Percentiles rank a stretch among this genome's conserved stretches.
These are phyloP conservation scores for Drosophila borborema DNA, from an alignment of 2,888 invertebrate species.

Conservation along the genomic window DNA sequence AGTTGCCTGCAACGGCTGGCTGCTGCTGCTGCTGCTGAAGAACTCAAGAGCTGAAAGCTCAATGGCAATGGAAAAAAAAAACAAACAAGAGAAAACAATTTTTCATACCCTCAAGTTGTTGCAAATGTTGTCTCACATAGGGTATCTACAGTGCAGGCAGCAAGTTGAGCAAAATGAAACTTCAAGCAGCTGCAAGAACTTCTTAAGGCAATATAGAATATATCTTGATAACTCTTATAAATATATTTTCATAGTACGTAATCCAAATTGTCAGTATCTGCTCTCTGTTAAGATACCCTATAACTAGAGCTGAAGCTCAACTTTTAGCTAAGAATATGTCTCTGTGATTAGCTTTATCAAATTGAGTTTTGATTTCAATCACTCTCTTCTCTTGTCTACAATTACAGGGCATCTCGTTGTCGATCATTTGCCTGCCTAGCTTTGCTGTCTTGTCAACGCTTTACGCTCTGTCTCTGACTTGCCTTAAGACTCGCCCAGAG, in stretches of 20 bases:
- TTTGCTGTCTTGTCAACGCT: neutral
- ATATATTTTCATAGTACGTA: no score
- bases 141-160: neutral
- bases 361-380: neutral
- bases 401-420: neutral
- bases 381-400: neutral
- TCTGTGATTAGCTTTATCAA: no score
- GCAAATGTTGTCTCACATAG: neutral
- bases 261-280: no score
- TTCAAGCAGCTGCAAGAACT: no score
- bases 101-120: slow-evolving; percentile 9
- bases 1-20: slow-evolving; percentile 24
- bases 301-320: no score
- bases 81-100: slow-evolving; percentile 27
- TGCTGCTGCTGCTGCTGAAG: slow-evolving; percentile 17
- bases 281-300: no score
- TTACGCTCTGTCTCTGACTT: neutral
- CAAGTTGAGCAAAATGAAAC: no score
- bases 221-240: no score
- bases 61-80: slow-evolving; percentile 23
- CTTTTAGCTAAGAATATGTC: no score
- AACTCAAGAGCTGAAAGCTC: slow-evolving; percentile 19
- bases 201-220: no score
- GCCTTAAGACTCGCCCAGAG: slow-evolving; percentile 4
- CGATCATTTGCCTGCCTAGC: neutral